Evolutionary conservation across 2,888 invertebrate species (phyloP).

Genomic region (Parascotia fuliginaria): DNA sequence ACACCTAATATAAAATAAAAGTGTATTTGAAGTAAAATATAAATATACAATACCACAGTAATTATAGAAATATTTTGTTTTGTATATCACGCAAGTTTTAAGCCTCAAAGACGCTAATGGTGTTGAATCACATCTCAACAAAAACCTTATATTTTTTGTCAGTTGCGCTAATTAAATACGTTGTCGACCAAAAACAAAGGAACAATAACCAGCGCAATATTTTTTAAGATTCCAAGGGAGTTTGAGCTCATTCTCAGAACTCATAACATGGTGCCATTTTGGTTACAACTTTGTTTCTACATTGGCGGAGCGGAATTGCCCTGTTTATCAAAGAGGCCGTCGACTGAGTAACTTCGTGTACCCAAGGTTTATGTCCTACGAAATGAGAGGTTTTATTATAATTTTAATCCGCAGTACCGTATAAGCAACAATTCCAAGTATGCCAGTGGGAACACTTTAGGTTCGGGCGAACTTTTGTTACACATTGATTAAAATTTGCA

Average conservation of each 20-base stretch:
- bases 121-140: neutral
- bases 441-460: conserved; percentile 27
- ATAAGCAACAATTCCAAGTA: conserved; percentile 23
- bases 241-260: neutral
- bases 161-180: no score
- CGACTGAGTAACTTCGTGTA: conserved; percentile 15
- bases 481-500: conserved; percentile 7
- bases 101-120: no score
- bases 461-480: conserved; percentile 13
- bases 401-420: conserved; percentile 40
- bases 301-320: conserved; percentile 13
- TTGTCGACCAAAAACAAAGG: no score
- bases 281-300: conserved; percentile 10
- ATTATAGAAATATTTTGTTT: no score
- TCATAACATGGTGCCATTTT: conserved; percentile 4
- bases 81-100: no score
- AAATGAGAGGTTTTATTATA: conserved; percentile 39
- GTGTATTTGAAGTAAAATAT: no score
- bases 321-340: conserved; percentile 28
- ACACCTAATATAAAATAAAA: no score
- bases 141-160: no score
- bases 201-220: neutral
- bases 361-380: conserved; percentile 30
- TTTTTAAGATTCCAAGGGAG: neutral
- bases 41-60: no score